Conservation (phyloP, 2,888 invertebrate species). For the Caenorhabditis plicata region DNA sequence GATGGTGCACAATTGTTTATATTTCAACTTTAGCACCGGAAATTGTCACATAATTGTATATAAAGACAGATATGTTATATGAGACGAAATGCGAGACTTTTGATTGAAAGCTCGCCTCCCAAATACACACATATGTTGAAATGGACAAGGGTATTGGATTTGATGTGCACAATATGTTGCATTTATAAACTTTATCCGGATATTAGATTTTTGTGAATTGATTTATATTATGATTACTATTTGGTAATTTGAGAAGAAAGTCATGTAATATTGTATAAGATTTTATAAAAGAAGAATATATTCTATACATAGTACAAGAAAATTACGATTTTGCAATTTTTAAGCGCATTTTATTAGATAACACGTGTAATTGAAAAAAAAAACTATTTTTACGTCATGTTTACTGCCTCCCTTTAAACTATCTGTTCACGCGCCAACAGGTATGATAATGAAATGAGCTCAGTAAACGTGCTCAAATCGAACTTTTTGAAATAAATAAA, state of each 20-base stretch:
- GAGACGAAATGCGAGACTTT: constrained; percentile 5
- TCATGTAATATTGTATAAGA: too few relatives aligned
- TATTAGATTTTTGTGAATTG: constrained; percentile 7
- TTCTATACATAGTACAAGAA: neutral
- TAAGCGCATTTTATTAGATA: constrained; percentile 2
- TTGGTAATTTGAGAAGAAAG: too few relatives aligned
- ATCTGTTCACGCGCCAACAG: too few relatives aligned
- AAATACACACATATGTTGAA: neutral
- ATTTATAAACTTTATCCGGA: constrained; percentile 8
- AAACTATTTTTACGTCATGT: too few relatives aligned
- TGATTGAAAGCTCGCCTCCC: neutral
- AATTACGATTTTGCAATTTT: too few relatives aligned
- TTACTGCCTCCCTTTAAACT: too few relatives aligned
- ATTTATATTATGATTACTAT: too few relatives aligned
- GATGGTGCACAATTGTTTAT: too few relatives aligned
- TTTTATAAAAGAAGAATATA: neutral
- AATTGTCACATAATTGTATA: constrained; percentile 40
- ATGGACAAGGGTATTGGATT: neutral
- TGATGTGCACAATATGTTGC: constrained; percentile 17
- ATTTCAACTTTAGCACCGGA: constrained; percentile 24
- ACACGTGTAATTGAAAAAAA: constrained; percentile 4
- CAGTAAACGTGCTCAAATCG: too few relatives aligned
- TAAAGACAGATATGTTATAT: constrained; percentile 9
- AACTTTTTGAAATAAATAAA: too few relatives aligned
- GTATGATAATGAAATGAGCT: too few relatives aligned